These are phyloP conservation scores for Eptatretus burgeri DNA, from an alignment of 2,113 vertebrate species.

Conservation along the genomic window DNA sequence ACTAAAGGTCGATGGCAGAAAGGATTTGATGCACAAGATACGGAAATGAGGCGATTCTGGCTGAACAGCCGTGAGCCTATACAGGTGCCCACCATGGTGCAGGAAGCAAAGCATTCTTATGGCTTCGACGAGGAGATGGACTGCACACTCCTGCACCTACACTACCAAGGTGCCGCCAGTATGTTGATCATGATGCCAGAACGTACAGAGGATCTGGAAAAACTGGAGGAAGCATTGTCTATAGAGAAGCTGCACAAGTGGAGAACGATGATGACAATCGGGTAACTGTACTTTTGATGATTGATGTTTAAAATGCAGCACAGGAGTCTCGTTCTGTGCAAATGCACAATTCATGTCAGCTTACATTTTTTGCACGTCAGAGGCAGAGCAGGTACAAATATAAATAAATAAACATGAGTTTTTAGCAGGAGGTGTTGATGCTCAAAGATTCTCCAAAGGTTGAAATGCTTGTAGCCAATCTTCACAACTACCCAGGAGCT, in stretches of 20 bases:
- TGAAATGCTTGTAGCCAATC: too few relatives aligned
- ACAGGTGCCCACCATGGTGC: slow-evolving; percentile 47
- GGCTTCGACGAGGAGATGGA: slow-evolving; percentile 24
- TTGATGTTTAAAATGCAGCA: too few relatives aligned
- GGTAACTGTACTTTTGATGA: too few relatives aligned
- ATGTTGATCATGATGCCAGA: slow-evolving; percentile 54
- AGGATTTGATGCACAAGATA: slow-evolving; percentile 29
- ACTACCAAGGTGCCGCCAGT: slow-evolving; percentile 31
- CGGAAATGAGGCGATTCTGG: slow-evolving; percentile 25
- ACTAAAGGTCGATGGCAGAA: slow-evolving; percentile 32
- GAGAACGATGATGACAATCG: not conserved
- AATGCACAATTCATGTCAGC: too few relatives aligned
- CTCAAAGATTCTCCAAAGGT: too few relatives aligned
- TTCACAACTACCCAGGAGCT: too few relatives aligned
- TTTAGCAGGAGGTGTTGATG: too few relatives aligned
- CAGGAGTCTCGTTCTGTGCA: too few relatives aligned
- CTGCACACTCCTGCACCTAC: slow-evolving; percentile 37
- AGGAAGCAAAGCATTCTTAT: slow-evolving; percentile 20
- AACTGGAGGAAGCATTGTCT: slow-evolving; percentile 82
- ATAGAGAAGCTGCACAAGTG: slow-evolving; percentile 42
- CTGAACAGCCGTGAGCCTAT: slow-evolving; percentile 39
- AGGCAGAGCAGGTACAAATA: too few relatives aligned
- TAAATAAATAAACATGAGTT: too few relatives aligned
- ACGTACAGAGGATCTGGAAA: slow-evolving; percentile 34
- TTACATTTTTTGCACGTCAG: too few relatives aligned